Base-by-base conservation (phyloP, 1,140 invertebrate genomes). In the Harlomillsia oculata region DNA sequence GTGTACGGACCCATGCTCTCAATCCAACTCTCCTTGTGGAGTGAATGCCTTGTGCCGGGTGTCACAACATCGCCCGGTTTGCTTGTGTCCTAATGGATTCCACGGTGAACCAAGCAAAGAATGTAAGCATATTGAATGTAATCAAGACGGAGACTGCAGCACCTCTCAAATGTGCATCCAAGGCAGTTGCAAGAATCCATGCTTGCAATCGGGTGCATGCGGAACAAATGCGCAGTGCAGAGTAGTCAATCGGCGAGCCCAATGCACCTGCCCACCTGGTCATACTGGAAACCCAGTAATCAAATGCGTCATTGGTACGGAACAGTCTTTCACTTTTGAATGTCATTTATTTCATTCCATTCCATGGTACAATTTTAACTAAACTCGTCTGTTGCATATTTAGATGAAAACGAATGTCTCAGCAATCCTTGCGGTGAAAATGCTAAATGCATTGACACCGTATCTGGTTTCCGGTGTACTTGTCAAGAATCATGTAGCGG, bases 181-280 rank as follows among this genome's bases (percentile, higher is more conserved):
- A 3, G 59, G 68, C 6, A 63, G 56, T 11, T 94, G 89, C 66
- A 81, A 80, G 29, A 90, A 91, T 75, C 85, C 89, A 3, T 94
- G 89, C 67, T 65, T 84, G 21, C 80, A 84, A 64, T 75, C 79
- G 40, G 79, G 78, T 11, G 78, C 79, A 2, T 94, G 89, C 67
- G 89, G 89, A 9, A 29, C 16, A 13, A 91, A 92, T 71, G 87
- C 89, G 0, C 84, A 89, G 62, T 94, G 90, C 67, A 78, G 82
- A n/a, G 82, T 89, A 2, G 74, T 84, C 3, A 78, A 84, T 53
- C 77, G 84, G 62, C 74, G 77, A 60, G 80, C 87, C 0, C 80
- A 86, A 62, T 93, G 89, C 70, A 81, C 82, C 0, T 94, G 89
- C 69, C 85, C 88, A 14, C 83, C 84, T 11, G 85, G 85, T 53